A percentile compares a stretch with the other conserved stretches of the same genome.
Conservation (phyloP, 2,113 vertebrate species). For the Antigone vipio region DNA sequence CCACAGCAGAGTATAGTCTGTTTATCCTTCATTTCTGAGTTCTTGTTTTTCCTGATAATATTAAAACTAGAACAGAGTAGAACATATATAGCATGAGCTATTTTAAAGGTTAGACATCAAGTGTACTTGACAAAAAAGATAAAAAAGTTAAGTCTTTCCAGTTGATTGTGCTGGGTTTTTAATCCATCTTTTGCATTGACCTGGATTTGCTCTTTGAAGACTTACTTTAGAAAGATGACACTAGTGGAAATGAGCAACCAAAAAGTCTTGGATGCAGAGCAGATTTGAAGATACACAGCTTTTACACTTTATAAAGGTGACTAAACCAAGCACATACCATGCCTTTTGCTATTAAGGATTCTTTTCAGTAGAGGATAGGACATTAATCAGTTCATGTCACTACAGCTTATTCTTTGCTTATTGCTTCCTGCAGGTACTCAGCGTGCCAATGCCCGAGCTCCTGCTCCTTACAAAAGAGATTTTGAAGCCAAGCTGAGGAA, state of each 20-base stretch:
- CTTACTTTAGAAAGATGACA: not conserved
- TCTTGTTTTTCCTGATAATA: constrained; percentile 1
- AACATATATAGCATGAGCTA: not conserved
- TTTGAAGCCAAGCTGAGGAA: constrained; percentile 99
- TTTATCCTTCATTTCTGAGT: not conserved
- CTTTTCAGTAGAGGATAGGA: not conserved
- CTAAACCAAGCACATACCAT: not conserved
- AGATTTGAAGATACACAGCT: not conserved
- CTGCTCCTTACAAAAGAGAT: constrained; percentile 96
- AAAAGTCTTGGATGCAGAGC: not conserved
- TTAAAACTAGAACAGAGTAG: not conserved
- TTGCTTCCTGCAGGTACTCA: constrained; percentile 85
- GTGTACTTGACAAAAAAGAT: not conserved
- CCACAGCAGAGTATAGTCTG: not conserved
- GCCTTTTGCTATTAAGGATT: not conserved
- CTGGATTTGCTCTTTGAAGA: not conserved
- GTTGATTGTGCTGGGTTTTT: not conserved
- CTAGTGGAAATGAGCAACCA: not conserved
- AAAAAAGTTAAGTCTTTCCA: not conserved
- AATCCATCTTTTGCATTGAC: not conserved
- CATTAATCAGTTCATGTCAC: not conserved
- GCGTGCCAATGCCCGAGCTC: constrained; percentile 93
- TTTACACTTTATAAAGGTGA: not conserved
- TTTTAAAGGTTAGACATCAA: not conserved
- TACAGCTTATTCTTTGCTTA: not conserved